Percentiles rank a stretch among this genome's conserved stretches.
phyloP scores from a whole-genome alignment of 2,797 vertebrate genomes.

The Chelon auratus region DNA sequence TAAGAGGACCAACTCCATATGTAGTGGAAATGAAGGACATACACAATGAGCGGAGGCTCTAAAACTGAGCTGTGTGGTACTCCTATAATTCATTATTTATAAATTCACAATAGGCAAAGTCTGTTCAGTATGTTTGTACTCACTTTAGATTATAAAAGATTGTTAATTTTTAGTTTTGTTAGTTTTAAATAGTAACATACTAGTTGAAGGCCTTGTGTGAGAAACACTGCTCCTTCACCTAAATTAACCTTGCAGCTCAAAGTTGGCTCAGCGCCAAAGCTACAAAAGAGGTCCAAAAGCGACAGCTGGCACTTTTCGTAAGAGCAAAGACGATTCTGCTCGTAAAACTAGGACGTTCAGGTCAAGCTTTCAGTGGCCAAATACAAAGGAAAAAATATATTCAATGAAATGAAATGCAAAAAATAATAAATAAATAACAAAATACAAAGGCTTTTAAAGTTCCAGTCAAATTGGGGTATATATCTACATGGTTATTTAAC shows the following conservation, averaged over 20 bases:
- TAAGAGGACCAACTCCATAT: too few relatives aligned
- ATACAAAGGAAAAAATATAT: not conserved
- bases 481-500: constrained; percentile 7
- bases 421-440: not conserved
- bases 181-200: not conserved
- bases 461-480: not conserved
- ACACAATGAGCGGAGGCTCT: not conserved
- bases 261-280: constrained; percentile 1
- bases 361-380: not conserved
- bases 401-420: not conserved
- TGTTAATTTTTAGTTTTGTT: not conserved
- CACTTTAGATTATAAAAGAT: not conserved
- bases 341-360: constrained; percentile 17
- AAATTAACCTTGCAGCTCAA: constrained; percentile 5
- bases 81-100: not conserved
- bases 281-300: constrained; percentile 9
- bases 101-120: not conserved
- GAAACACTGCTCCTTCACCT: not conserved
- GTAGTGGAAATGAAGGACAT: too few relatives aligned
- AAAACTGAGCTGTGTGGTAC: not conserved
- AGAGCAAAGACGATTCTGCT: constrained; percentile 12
- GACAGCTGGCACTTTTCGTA: constrained; percentile 6
- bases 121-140: not conserved
- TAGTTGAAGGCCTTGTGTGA: not conserved
- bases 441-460: constrained; percentile 3